Conservation (phyloP, 64 coral and sea anemone genomes). For the Hydrozoanthus tunicans region DNA sequence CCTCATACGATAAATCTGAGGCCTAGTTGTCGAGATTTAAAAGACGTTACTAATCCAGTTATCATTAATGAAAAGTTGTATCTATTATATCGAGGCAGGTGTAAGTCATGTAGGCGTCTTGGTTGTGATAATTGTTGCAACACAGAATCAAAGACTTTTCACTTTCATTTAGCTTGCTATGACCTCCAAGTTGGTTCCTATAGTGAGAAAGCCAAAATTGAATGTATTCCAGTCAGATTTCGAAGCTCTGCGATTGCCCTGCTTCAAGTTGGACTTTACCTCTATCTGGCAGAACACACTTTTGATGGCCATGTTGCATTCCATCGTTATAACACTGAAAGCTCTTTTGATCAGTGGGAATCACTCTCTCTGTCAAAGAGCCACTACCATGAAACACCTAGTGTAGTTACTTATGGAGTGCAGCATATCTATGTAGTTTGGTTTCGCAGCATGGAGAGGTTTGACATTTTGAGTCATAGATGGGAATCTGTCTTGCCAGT, state of each 20-base stretch:
- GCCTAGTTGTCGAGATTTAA: no score
- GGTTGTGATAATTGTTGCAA: no score
- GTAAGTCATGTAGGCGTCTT: no score
- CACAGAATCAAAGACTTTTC: no score
- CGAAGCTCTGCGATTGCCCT: background rate
- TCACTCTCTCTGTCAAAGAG: background rate
- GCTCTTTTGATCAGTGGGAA: background rate
- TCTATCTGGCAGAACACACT: background rate
- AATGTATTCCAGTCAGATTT: background rate
- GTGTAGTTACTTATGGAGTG: background rate
- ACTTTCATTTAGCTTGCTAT: background rate
- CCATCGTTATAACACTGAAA: constrained; percentile 6
- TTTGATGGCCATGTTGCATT: constrained; percentile 10
- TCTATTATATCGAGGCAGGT: no score
- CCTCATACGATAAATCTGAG: background rate
- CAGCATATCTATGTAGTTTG: background rate
- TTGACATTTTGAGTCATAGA: background rate
- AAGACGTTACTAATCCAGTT: no score
- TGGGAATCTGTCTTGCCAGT: background rate
- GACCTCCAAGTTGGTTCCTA: background rate
- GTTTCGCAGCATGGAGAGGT: background rate
- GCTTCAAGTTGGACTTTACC: background rate
- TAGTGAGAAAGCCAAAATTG: background rate
- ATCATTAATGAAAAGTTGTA: no score
- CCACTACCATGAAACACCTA: background rate